phyloP scores from a whole-genome alignment of 2,113 vertebrate genomes.

The Ptyas mucosa region DNA sequence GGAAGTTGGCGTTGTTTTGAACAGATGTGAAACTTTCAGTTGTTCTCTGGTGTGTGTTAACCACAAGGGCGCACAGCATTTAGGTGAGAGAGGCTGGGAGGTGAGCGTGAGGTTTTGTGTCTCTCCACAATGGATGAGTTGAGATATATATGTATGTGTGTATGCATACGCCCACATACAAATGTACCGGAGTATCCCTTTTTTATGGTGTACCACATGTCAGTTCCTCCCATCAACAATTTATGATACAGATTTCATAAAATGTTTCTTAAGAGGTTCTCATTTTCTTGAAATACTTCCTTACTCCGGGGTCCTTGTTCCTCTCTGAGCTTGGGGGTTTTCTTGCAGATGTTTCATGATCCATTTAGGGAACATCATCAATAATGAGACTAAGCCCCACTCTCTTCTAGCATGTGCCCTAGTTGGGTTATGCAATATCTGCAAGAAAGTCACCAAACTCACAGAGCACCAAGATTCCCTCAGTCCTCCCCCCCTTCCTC shows the following conservation, averaged over 20 bases:
- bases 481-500: background rate
- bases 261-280: background rate
- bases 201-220: background rate
- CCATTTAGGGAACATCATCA: background rate
- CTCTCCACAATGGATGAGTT: background rate
- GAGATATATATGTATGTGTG: background rate
- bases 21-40: conserved; percentile 42
- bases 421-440: background rate
- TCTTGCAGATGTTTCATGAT: background rate
- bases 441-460: background rate
- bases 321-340: background rate
- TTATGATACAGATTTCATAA: background rate
- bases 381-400: background rate
- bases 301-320: background rate
- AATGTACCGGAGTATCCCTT: background rate
- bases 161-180: background rate
- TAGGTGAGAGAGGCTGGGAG: conserved; percentile 1
- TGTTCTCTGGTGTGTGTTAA: conserved; percentile 10
- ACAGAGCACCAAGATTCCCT: background rate
- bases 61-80: conserved; percentile 48
- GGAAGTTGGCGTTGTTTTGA: conserved; percentile 46
- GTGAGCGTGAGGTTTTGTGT: conserved; percentile 7
- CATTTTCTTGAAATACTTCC: background rate
- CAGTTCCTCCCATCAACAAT: background rate
- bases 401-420: background rate